Conservation (phyloP, 2,888 invertebrate genomes). For the Diaphora mendica region DNA sequence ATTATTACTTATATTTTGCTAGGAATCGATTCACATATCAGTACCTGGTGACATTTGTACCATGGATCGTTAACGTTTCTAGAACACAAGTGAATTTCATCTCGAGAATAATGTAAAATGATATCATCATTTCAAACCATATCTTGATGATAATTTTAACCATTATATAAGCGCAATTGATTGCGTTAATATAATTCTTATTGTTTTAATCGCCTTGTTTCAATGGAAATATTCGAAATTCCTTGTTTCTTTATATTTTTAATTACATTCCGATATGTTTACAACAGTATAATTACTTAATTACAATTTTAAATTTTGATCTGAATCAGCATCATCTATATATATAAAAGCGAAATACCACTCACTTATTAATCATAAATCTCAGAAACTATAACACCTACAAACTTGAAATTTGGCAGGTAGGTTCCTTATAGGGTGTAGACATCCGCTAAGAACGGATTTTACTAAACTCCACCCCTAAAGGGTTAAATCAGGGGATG, state of each 20-base stretch:
- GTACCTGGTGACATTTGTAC: too few species aligned
- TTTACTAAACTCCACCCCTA: too few species aligned
- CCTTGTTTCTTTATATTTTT: neutral
- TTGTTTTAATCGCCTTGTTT: neutral
- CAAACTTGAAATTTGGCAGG: too few species aligned
- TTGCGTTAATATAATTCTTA: neutral
- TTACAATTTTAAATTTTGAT: neutral
- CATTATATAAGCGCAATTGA: neutral
- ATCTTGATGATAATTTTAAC: neutral
- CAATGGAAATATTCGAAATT: neutral
- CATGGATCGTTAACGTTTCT: too few species aligned
- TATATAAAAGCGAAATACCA: too few species aligned
- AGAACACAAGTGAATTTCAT: neutral
- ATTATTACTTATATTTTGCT: too few species aligned
- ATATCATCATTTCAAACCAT: neutral
- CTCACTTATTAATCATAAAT: too few species aligned
- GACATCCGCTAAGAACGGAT: too few species aligned
- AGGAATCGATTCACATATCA: too few species aligned
- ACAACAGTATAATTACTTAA: neutral
- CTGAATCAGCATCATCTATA: neutral
- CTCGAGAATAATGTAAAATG: neutral
- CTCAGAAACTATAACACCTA: too few species aligned
- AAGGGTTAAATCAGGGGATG: too few species aligned
- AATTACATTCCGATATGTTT: neutral
- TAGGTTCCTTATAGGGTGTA: too few species aligned